Base-by-base conservation (phyloP, 2,797 vertebrate genomes). In the Anguilla anguilla region DNA sequence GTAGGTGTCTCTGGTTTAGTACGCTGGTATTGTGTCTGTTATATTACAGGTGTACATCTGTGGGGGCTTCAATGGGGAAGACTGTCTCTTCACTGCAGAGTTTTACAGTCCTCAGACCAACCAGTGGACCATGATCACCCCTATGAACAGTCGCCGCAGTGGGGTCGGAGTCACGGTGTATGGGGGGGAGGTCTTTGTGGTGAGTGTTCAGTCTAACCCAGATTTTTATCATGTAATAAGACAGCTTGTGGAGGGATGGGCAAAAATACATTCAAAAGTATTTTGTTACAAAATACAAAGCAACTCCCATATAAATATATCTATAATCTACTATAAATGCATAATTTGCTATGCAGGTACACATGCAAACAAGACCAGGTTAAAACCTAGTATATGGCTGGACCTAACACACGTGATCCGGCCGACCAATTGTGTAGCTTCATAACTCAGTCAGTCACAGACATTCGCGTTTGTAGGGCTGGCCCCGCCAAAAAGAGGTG, bases 81-180 rank as follows among this genome's bases (percentile, higher is more conserved):
- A 96, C 31, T 96, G 95, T 91, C 91, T 96, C 46, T 94, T 91
- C 86, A 96, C 96, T 79, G 96, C 96, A 0, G 96, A 97, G 88
- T 91, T 0, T 19, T 83, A 53, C 82, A 83, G 46, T 25, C 82
- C 82, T 0, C 22, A 83, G 82, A 55, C 82, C 0, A 93, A 94
- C n/a, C 96, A 96, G 87, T 97, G 96, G 96, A 95, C 92, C 28
- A 89, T 94, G 49, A 96, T 96, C 10, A 91, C 95, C 15, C 94
- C 95, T 0, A 96, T 96, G 96, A 92, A 92, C 82, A 96, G 92
- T 92, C 91, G 95, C 87, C 95, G 96, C 61, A 96, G 96, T 0
- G 96, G 96, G 31, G 93, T 96, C 25, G 96, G 96, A 0, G 95
- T 96, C 9, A n/a, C 51, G 15, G 82, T 31, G 22, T 83, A 83